phyloP scores from a whole-genome alignment of 2,888 invertebrate genomes.

The Morpho helenor region DNA sequence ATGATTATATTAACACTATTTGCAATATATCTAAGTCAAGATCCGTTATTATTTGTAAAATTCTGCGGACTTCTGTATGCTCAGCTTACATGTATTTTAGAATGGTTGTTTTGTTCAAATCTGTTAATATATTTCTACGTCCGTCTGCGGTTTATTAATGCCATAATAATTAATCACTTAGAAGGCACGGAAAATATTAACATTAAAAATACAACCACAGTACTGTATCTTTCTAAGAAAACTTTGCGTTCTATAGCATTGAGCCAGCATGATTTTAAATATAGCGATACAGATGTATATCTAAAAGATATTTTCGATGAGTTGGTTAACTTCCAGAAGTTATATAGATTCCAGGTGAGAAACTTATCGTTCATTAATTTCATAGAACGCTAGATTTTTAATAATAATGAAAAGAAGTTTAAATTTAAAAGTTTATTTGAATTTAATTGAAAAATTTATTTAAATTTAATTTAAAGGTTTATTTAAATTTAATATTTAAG shows the following conservation, averaged over 20 bases:
- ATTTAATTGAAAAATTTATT: too few relatives aligned
- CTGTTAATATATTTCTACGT: slow-evolving; percentile 41
- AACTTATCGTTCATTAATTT: too few relatives aligned
- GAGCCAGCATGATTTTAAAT: slow-evolving; percentile 38
- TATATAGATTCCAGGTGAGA: slow-evolving; percentile 34
- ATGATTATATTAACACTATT: slow-evolving; percentile 24
- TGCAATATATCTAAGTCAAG: slow-evolving; percentile 15
- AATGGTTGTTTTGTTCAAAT: slow-evolving; percentile 43
- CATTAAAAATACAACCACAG: slow-evolving; percentile 9
- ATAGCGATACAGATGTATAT: slow-evolving; percentile 32
- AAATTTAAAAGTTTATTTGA: too few relatives aligned
- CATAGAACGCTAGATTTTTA: too few relatives aligned
- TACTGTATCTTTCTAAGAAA: slow-evolving; percentile 27
- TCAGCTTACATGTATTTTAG: slow-evolving; percentile 39
- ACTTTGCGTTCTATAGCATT: slow-evolving; percentile 38
- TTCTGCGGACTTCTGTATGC: slow-evolving; percentile 25
- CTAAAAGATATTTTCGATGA: slow-evolving; percentile 33
- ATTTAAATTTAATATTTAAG: too few relatives aligned
- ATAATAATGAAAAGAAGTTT: too few relatives aligned
- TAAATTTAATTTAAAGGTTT: too few relatives aligned
- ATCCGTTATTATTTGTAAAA: slow-evolving; percentile 6
- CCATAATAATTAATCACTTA: slow-evolving; percentile 45
- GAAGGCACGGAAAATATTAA: slow-evolving; percentile 16
- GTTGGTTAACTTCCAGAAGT: slow-evolving; percentile 30
- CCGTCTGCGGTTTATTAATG: slow-evolving; percentile 46